Conservation (phyloP, 2,113 vertebrate genomes). For the Oreotrochilus melanogaster region DNA sequence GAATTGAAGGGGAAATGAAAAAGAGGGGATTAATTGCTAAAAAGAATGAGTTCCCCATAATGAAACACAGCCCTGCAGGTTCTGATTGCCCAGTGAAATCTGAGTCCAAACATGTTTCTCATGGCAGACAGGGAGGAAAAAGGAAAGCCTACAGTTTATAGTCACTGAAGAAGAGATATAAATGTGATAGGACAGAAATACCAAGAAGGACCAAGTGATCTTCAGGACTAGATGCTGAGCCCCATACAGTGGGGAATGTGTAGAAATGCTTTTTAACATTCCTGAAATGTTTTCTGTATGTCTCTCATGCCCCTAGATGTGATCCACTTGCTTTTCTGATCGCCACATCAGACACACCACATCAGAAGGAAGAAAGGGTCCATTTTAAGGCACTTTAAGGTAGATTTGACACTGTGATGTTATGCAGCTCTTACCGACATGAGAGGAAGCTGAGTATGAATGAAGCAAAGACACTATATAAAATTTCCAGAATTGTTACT, state of each 20-base stretch:
- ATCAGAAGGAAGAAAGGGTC: neutral
- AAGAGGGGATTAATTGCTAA: neutral
- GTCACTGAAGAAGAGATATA: fast-evolving
- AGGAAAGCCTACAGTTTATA: fast-evolving
- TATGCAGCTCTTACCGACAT: neutral
- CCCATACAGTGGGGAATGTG: neutral
- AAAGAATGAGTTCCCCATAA: fast-evolving
- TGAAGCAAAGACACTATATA: fast-evolving
- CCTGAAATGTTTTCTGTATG: neutral
- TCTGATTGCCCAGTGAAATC: neutral
- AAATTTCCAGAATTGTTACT: neutral
- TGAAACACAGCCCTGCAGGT: neutral
- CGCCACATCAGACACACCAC: neutral
- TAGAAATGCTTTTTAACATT: neutral
- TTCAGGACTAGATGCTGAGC: neutral
- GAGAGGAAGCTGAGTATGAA: neutral
- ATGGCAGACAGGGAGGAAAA: fast-evolving
- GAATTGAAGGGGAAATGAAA: neutral
- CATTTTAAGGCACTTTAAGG: neutral
- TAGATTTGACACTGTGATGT: neutral
- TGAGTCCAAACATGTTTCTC: neutral
- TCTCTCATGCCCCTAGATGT: neutral
- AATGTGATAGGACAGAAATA: neutral
- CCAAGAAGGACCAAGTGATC: neutral
- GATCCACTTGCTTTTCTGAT: neutral